These are phyloP conservation scores for Diploscapter pachys DNA, from an alignment of 1,140 invertebrate genomes.

Conservation along the genomic window DNA sequence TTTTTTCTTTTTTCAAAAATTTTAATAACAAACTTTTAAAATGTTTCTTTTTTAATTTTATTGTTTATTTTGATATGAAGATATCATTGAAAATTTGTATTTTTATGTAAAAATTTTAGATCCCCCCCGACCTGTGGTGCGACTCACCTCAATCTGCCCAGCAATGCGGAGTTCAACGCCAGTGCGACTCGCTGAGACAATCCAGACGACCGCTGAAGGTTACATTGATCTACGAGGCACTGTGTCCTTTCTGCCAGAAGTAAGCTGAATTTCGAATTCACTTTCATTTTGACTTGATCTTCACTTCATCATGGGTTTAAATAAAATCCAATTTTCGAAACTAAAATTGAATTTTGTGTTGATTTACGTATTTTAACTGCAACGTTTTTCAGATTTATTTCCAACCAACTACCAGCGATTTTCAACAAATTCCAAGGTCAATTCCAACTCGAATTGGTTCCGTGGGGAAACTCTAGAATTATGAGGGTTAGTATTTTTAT, in stretches of 20 bases:
- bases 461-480: constrained; percentile 53
- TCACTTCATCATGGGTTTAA: background rate
- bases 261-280: background rate
- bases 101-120: too few relatives aligned
- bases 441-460: constrained; percentile 53
- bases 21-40: too few relatives aligned
- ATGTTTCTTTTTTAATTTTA: too few relatives aligned
- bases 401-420: constrained; percentile 52
- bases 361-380: background rate
- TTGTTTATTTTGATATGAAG: too few relatives aligned
- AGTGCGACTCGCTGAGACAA: constrained; percentile 48
- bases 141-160: constrained; percentile 50
- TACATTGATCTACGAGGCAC: constrained; percentile 56
- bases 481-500: constrained; percentile 37
- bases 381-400: constrained; percentile 43
- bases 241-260: constrained; percentile 58
- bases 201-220: constrained; percentile 46
- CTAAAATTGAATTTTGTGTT: background rate
- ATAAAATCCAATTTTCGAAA: background rate
- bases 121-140: constrained; percentile 33
- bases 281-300: too few relatives aligned
- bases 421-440: constrained; percentile 45
- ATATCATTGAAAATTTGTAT: too few relatives aligned
- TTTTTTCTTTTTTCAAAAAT: too few relatives aligned
- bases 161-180: constrained; percentile 49